Evolutionary conservation across 2,888 invertebrate species (phyloP).

Genomic region (Meandrusa payeni): DNA sequence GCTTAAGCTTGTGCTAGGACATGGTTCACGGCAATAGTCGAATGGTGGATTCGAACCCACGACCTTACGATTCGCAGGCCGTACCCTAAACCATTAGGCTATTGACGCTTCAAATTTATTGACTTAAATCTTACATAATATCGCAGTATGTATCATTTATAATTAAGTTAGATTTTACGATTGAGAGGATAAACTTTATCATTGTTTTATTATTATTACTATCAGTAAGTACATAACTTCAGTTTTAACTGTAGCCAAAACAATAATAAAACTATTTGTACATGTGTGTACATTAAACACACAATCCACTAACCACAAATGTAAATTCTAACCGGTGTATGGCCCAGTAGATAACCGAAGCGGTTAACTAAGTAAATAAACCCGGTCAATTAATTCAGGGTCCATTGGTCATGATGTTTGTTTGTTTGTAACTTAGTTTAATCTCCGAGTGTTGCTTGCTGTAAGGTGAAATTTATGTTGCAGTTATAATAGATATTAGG

Average conservation of each 20-base stretch:
- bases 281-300: slow-evolving; percentile 24
- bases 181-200: too few relatives aligned
- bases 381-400: slow-evolving; percentile 73
- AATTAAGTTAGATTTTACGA: too few relatives aligned
- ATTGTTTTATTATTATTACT: background rate
- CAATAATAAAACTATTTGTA: slow-evolving; percentile 10
- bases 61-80: too few relatives aligned
- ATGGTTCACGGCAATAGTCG: too few relatives aligned
- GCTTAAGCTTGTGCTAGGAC: too few relatives aligned
- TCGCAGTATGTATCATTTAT: too few relatives aligned
- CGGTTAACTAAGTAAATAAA: slow-evolving; percentile 72
- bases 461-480: too few relatives aligned
- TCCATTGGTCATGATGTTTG: slow-evolving; percentile 77
- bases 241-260: slow-evolving; percentile 6
- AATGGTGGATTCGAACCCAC: too few relatives aligned
- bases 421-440: slow-evolving; percentile 59
- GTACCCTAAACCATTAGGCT: too few relatives aligned
- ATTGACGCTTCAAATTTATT: too few relatives aligned
- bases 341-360: slow-evolving; percentile 69
- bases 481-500: too few relatives aligned
- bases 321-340: slow-evolving; percentile 52
- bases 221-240: background rate
- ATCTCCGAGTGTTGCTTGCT: slow-evolving; percentile 38
- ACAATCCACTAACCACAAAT: slow-evolving; percentile 32
- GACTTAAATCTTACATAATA: too few relatives aligned